Percentiles rank a stretch among this genome's conserved stretches.
Conservation (phyloP, 2,113 vertebrate species). For the Pangasianodon gigas region DNA sequence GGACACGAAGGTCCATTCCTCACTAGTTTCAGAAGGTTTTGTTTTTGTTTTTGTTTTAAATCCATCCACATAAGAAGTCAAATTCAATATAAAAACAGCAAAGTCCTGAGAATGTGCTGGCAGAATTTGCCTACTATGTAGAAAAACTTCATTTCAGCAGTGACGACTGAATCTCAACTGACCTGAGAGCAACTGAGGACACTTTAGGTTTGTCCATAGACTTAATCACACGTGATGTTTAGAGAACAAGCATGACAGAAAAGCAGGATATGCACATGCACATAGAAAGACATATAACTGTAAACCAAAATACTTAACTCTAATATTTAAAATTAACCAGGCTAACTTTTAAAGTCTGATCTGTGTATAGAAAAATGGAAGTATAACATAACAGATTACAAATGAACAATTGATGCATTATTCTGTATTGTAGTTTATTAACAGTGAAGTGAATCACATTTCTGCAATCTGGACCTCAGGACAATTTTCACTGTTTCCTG, state of each 20-base stretch:
- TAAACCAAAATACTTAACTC: no score
- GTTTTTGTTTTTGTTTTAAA: background rate
- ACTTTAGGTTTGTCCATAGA: background rate
- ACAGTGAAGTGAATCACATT: background rate
- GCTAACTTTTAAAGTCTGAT: background rate
- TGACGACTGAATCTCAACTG: background rate
- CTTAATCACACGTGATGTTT: background rate
- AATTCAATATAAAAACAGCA: background rate
- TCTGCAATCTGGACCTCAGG: background rate
- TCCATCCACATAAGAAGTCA: no score
- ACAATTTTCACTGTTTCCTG: background rate
- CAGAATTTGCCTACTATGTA: background rate
- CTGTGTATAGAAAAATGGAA: background rate
- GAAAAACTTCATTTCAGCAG: background rate
- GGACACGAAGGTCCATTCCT: background rate
- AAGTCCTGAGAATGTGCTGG: background rate
- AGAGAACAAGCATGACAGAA: background rate
- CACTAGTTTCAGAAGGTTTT: background rate
- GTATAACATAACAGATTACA: background rate
- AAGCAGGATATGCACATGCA: background rate
- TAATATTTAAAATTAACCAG: no score
- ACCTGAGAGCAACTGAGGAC: background rate
- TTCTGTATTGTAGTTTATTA: background rate
- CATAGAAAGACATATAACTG: background rate
- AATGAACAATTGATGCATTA: background rate